A percentile compares a stretch with the other conserved stretches of the same genome.
Evolutionary conservation across 2,797 vertebrate genomes (phyloP).

Genomic region (Columba guinea): DNA sequence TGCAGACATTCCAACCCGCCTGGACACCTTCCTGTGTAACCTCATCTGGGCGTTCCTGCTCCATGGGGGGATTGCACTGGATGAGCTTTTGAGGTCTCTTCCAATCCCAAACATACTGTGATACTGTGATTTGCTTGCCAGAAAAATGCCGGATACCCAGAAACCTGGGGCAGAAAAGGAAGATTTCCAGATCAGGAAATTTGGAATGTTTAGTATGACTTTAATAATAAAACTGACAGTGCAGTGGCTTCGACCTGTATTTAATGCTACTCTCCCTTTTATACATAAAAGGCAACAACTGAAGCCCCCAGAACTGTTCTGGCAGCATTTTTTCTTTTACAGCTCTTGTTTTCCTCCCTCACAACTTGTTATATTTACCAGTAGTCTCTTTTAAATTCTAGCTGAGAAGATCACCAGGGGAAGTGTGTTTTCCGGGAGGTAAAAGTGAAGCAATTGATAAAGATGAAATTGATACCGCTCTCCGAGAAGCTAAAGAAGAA

Average conservation of each 20-base stretch:
- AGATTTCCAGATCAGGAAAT: too few relatives aligned
- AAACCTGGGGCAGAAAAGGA: not conserved
- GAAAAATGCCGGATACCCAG: accelerated
- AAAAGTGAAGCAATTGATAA: constrained; percentile 83
- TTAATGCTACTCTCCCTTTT: not conserved
- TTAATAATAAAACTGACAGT: accelerated
- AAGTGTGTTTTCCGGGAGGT: constrained; percentile 95
- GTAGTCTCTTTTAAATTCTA: constrained; percentile 54
- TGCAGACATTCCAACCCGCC: too few relatives aligned
- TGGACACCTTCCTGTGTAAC: too few relatives aligned
- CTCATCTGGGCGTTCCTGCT: too few relatives aligned
- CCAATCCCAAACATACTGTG: too few relatives aligned
- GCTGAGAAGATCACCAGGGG: constrained; percentile 86
- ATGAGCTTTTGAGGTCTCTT: too few relatives aligned
- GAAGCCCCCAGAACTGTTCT: not conserved
- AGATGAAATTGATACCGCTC: constrained; percentile 87
- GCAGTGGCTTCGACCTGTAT: not conserved
- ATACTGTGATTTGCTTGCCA: too few relatives aligned
- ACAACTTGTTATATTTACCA: not conserved
- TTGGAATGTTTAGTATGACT: not conserved
- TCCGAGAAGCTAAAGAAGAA: constrained; percentile 92
- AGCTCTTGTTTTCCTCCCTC: not conserved
- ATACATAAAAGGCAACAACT: not conserved
- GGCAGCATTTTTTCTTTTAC: not conserved
- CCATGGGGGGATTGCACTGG: too few relatives aligned